A percentile compares a stretch with the other conserved stretches of the same genome.
Conservation (phyloP, 2,797 vertebrate species). For the Melanitta fusca region DNA sequence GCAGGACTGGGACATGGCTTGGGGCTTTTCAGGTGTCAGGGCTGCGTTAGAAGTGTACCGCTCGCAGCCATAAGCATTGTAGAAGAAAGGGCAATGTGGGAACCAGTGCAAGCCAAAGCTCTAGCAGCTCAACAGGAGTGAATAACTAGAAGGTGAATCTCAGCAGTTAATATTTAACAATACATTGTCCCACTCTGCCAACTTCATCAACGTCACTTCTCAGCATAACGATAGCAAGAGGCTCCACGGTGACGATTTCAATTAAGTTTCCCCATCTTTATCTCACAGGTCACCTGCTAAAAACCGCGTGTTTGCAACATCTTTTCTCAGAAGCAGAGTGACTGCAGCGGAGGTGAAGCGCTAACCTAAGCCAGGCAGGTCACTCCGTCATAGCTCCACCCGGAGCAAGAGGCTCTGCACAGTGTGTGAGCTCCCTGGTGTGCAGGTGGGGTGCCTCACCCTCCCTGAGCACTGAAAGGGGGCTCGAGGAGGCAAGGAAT, state of each 20-base stretch:
- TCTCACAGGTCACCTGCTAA: constrained; percentile 14
- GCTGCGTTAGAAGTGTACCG: background rate
- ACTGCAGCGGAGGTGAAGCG: background rate
- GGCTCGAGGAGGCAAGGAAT: background rate
- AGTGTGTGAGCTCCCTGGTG: background rate
- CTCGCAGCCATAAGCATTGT: background rate
- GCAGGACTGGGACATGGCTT: background rate
- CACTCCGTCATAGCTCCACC: background rate
- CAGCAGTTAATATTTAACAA: background rate
- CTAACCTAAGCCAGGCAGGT: background rate
- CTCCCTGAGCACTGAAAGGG: background rate
- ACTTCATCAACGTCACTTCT: background rate
- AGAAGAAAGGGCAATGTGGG: background rate
- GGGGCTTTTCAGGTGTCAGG: background rate
- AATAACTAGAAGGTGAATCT: background rate
- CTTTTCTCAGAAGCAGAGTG: background rate
- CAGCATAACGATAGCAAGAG: constrained; percentile 5
- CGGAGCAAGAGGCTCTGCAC: background rate
- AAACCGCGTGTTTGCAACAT: background rate
- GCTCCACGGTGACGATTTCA: background rate
- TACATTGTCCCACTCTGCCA: background rate
- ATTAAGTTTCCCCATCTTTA: constrained; percentile 31
- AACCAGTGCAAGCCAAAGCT: background rate
- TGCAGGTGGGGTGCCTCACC: background rate
- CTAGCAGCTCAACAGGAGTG: background rate